These are phyloP conservation scores for Paracanthobrama guichenoti DNA, from an alignment of 2,113 vertebrate species.

Conservation along the genomic window DNA sequence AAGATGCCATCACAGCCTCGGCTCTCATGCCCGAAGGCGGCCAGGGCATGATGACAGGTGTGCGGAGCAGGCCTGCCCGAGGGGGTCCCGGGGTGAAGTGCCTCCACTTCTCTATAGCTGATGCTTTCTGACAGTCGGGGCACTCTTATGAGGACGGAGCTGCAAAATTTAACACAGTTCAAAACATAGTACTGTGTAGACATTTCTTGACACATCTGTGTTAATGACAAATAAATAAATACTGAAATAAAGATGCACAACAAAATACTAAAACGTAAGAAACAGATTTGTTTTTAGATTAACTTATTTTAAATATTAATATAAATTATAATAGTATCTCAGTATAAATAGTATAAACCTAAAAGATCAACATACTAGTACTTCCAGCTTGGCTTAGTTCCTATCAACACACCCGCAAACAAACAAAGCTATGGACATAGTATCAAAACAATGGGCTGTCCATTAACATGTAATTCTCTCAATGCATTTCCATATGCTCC, in stretches of 20 bases:
- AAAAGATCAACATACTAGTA: not conserved
- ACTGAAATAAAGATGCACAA: not conserved
- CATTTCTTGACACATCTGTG: conserved; percentile 11
- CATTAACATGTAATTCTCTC: conserved; percentile 37
- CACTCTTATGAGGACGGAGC: conserved; percentile 71
- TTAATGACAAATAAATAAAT: conserved; percentile 7
- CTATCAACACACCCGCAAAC: not conserved
- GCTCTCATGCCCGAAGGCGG: conserved; percentile 28
- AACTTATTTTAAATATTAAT: not conserved
- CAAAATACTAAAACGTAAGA: not conserved
- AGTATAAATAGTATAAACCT: not conserved
- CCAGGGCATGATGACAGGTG: conserved; percentile 60
- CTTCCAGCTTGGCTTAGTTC: not conserved
- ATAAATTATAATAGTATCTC: not conserved
- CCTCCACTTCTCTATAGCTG: conserved; percentile 73
- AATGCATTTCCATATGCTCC: not conserved
- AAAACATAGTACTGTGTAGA: conserved; percentile 10
- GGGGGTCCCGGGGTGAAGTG: conserved; percentile 77
- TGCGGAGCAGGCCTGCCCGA: conserved; percentile 70
- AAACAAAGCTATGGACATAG: not conserved
- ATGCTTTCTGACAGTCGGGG: conserved; percentile 79
- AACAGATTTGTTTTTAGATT: not conserved
- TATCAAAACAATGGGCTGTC: conserved; percentile 28
- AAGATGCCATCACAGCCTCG: conserved; percentile 42
- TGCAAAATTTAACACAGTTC: conserved; percentile 76